These are phyloP conservation scores for Syngnathoides biaculeatus DNA, from an alignment of 2,113 vertebrate genomes.

Conservation along the genomic window DNA sequence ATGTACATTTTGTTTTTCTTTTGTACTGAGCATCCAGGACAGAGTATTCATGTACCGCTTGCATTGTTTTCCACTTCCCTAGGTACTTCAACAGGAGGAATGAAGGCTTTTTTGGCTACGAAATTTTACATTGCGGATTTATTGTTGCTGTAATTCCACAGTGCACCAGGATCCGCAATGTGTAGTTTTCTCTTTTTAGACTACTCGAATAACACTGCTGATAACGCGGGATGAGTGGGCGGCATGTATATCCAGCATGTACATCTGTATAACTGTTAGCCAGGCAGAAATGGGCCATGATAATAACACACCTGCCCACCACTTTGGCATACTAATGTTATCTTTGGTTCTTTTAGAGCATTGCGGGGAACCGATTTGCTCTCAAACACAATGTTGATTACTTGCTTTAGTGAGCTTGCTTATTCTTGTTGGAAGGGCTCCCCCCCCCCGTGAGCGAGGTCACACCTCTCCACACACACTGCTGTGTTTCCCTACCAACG, in stretches of 20 bases:
- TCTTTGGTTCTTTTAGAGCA: conserved; percentile 3
- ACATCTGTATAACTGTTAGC: not conserved
- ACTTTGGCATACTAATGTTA: conserved; percentile 5
- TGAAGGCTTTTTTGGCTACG: not conserved
- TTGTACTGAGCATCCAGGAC: too few relatives aligned
- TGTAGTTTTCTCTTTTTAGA: not conserved
- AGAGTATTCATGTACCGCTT: too few relatives aligned
- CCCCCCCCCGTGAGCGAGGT: conserved; percentile 28
- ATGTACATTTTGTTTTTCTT: too few relatives aligned
- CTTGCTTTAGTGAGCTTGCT: conserved; percentile 40
- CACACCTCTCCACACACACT: conserved; percentile 39
- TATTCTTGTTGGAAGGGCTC: conserved; percentile 38
- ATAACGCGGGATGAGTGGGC: not conserved
- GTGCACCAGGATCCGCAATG: not conserved
- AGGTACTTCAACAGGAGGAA: not conserved
- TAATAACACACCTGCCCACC: conserved; percentile 13
- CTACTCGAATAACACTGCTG: not conserved
- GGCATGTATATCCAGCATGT: not conserved
- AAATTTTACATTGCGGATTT: not conserved
- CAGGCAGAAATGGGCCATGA: not conserved
- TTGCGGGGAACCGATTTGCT: not conserved
- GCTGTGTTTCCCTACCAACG: conserved; percentile 46
- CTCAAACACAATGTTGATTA: conserved; percentile 5
- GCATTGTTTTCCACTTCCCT: too few relatives aligned
- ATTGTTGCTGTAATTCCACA: not conserved